Conservation (phyloP, 2,888 invertebrate genomes). For the Noctua fimbriata region DNA sequence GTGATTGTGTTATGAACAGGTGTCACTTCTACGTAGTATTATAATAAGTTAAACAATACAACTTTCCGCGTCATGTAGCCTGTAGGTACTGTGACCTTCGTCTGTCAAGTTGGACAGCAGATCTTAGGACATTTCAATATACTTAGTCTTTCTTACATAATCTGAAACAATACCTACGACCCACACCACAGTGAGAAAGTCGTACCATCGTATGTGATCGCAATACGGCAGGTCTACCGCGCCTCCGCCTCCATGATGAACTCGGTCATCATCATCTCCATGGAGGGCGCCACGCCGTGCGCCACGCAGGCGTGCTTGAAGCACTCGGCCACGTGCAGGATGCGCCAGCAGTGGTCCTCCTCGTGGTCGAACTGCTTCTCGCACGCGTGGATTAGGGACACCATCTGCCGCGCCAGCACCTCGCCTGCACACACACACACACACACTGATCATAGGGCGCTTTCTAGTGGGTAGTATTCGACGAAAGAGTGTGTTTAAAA, state of each 20-base stretch:
- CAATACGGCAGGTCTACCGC: constrained; percentile 23
- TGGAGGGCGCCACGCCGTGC: constrained; percentile 79
- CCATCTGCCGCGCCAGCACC: constrained; percentile 78
- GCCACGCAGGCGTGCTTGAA: constrained; percentile 78
- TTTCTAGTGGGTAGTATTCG: neutral
- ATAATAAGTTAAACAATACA: constrained; percentile 1
- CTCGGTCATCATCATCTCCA: constrained; percentile 83
- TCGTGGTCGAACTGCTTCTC: constrained; percentile 77
- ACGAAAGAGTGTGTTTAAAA: neutral
- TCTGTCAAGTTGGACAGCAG: neutral
- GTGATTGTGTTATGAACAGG: neutral
- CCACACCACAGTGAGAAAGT: constrained; percentile 1
- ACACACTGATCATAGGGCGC: neutral
- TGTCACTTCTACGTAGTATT: neutral
- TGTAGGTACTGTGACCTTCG: no score
- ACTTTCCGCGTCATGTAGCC: no score
- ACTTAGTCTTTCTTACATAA: neutral
- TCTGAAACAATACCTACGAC: neutral
- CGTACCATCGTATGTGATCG: neutral
- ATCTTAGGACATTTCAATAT: neutral
- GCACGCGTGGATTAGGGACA: constrained; percentile 79
- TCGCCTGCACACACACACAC: constrained; percentile 71
- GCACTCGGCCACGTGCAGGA: constrained; percentile 83
- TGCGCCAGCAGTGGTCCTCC: constrained; percentile 83
- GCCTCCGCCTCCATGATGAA: constrained; percentile 83